phyloP scores from a whole-genome alignment of 2,888 invertebrate genomes.

The Villa cingulata region DNA sequence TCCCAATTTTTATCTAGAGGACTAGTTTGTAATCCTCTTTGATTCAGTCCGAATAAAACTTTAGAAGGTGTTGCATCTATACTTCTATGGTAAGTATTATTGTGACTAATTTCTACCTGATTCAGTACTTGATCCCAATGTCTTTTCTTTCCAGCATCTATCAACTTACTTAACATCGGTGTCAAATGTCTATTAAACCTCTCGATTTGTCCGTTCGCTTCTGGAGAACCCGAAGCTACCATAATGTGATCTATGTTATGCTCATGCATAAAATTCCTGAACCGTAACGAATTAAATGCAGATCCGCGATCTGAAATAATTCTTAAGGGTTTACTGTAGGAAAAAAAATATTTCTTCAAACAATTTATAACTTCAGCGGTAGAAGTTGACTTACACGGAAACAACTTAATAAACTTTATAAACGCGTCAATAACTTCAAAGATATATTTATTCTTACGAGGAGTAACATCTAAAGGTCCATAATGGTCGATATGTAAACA shows the following conservation, averaged over 20 bases:
- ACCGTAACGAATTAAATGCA: constrained; percentile 25
- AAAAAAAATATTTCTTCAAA: constrained; percentile 4
- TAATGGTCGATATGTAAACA: constrained; percentile 10
- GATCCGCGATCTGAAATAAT: constrained; percentile 19
- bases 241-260: constrained; percentile 10
- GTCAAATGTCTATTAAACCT: constrained; percentile 8
- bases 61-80: no score
- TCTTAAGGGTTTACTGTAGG: constrained; percentile 4
- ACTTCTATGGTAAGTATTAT: constrained; percentile 5
- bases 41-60: no score
- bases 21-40: no score
- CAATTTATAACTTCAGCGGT: constrained; percentile 4
- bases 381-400: constrained; percentile 3
- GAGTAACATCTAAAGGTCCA: constrained; percentile 24
- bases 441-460: constrained; percentile 17
- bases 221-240: constrained; percentile 1
- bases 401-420: constrained; percentile 23
- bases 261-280: constrained; percentile 20
- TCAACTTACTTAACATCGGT: constrained; percentile 8
- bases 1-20: no score
- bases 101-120: neutral
- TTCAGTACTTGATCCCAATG: constrained; percentile 1
- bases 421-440: constrained; percentile 9
- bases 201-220: constrained; percentile 9
- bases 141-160: neutral